phyloP scores from a whole-genome alignment of 2,113 vertebrate genomes.

The Chloropsis hardwickii region DNA sequence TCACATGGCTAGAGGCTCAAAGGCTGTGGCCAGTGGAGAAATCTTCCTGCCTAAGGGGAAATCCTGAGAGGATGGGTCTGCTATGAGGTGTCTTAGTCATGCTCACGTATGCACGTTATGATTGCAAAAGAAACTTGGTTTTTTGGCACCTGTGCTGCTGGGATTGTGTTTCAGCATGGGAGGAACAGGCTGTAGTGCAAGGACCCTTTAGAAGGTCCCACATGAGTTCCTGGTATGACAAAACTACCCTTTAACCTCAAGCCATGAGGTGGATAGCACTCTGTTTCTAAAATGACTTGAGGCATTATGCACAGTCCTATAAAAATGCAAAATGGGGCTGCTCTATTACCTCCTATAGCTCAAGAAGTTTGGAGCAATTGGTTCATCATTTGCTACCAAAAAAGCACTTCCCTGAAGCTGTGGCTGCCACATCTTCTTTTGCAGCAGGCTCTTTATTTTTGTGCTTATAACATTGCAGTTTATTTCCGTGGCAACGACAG shows the following conservation, averaged over 20 bases:
- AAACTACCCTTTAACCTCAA: background rate
- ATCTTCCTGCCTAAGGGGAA: background rate
- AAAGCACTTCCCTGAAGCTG: background rate
- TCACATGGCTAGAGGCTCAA: background rate
- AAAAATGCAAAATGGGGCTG: background rate
- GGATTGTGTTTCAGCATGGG: background rate
- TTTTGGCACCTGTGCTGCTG: background rate
- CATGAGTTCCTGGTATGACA: background rate
- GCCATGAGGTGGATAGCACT: background rate
- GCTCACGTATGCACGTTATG: background rate
- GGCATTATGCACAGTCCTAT: background rate
- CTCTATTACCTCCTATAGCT: background rate
- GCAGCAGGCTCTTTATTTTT: background rate
- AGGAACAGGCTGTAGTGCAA: background rate
- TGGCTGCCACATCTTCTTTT: background rate
- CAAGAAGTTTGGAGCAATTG: background rate
- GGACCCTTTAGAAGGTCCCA: background rate
- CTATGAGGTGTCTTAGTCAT: background rate
- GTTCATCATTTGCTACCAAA: background rate
- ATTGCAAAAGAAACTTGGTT: background rate
- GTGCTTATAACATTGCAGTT: background rate
- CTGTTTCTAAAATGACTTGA: background rate
- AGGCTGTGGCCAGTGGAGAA: background rate
- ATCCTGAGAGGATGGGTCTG: background rate
- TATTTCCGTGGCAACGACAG: constrained; percentile 6